Evolutionary conservation across 2,888 invertebrate species (phyloP), one percentile per base, ranked within the genome.

Genomic region (Hyles lineata): DNA sequence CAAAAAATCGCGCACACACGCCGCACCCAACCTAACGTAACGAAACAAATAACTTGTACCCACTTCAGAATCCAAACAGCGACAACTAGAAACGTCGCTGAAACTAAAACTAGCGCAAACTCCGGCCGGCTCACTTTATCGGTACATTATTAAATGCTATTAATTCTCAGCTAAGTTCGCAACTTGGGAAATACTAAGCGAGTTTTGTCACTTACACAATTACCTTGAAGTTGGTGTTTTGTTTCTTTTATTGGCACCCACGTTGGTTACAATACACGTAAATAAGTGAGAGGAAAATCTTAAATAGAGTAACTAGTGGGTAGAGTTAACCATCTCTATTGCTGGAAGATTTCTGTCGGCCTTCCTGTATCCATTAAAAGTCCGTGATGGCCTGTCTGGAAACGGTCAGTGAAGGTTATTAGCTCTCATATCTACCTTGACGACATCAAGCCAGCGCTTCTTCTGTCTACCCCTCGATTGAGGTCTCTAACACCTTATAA

Each of bases 141-240:
- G 23, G 52, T 52, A 70, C 52, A 70, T 70, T 52, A 70, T 70
- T 52, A 70, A 70, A 50, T 52, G 69, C 69, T 70, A 70, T 70
- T 70, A 70, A 70, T 70, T 70, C 55, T 29, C 52, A 7, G n/a
- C 55, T 21, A 70, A 70, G 25, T 70, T 55, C 25, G n/a, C 23
- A 70, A 55, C 55, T 70, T 35, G 21, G 67, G 43, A 15, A 25
- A 17, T 60, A 23, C 25, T 25, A 60, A 60, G 59, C 59, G 25
- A 60, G 55, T 55, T 55, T 55, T 55, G 55, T 55, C 55, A 55
- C 55, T 55, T 55, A 55, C 55, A 55, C 55, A 55, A 55, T 55
- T 55, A n/a, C 55, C 55, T n/a, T 6, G 4, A n/a, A 55, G n/a
- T 55, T 55, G 55, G n/a, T n/a, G n/a, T 43, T 43, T 11, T 1